phyloP scores from a whole-genome alignment of 1,140 invertebrate species.

The Stenopsyche tienmushanensis region DNA sequence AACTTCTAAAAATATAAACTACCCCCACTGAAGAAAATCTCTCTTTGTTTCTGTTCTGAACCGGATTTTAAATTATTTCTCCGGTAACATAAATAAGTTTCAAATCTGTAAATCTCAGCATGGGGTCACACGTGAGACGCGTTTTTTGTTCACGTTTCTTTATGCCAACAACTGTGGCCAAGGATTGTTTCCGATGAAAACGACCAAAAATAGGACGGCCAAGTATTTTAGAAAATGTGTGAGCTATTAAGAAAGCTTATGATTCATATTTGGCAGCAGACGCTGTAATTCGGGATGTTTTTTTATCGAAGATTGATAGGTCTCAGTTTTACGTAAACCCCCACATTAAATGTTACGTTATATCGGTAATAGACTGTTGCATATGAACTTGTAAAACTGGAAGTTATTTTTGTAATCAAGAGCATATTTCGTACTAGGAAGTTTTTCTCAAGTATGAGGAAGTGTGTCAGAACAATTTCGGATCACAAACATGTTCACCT shows the following conservation, averaged over 20 bases:
- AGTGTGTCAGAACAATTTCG: background rate
- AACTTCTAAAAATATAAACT: no score
- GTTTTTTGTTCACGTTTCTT: constrained; percentile 19
- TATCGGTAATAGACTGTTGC: no score
- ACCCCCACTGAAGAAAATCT: background rate
- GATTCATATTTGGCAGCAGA: no score
- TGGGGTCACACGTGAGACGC: constrained; percentile 31
- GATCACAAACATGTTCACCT: background rate
- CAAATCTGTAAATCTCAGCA: constrained; percentile 31
- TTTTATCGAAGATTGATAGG: no score
- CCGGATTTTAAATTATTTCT: background rate
- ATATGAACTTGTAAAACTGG: no score
- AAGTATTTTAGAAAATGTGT: no score
- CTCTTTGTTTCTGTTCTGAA: background rate
- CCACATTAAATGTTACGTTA: background rate
- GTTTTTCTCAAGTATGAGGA: background rate
- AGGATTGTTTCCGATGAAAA: no score
- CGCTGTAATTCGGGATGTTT: no score
- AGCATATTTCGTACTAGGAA: background rate
- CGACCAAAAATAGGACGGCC: no score
- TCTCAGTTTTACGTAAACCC: background rate
- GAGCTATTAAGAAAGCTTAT: no score
- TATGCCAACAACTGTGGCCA: background rate
- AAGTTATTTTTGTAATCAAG: background rate
- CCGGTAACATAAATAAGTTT: constrained; percentile 23